These are phyloP conservation scores for Eulemur albifrons DNA, from an alignment of 2,797 vertebrate species.

Conservation along the genomic window DNA sequence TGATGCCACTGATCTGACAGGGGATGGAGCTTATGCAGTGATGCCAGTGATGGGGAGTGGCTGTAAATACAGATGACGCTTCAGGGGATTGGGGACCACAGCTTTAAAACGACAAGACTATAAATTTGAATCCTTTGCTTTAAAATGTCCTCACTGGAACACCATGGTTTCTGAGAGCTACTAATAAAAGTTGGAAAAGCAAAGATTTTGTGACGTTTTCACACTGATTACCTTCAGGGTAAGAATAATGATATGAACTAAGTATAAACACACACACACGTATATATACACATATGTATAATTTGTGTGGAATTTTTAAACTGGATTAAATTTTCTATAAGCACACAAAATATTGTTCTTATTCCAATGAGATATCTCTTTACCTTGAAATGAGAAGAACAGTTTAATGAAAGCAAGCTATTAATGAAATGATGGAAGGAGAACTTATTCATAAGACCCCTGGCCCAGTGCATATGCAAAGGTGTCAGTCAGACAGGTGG, in stretches of 20 bases:
- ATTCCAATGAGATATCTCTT: constrained; percentile 17
- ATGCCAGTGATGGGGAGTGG: too few relatives aligned
- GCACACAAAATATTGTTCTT: constrained; percentile 28
- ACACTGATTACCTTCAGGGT: neutral
- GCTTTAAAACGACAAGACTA: neutral
- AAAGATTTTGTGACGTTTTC: constrained; percentile 49
- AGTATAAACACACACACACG: neutral
- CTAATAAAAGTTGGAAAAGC: neutral
- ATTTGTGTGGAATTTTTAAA: constrained; percentile 34
- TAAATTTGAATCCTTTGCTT: constrained; percentile 14
- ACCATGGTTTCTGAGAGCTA: neutral
- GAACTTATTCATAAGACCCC: constrained; percentile 36
- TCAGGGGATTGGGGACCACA: too few relatives aligned
- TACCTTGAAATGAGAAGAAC: constrained; percentile 33
- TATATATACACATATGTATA: neutral
- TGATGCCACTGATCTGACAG: too few relatives aligned
- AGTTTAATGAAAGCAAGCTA: constrained; percentile 48
- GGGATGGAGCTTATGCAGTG: too few relatives aligned
- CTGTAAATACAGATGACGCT: too few relatives aligned
- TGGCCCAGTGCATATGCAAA: neutral
- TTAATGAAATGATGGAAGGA: constrained; percentile 46
- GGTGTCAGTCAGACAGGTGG: neutral
- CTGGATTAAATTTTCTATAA: neutral
- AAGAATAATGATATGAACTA: constrained; percentile 12
- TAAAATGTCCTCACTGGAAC: neutral